Evolutionary conservation across 2,113 vertebrate genomes (phyloP), one percentile per base, ranked within the genome.

Genomic region (Rousettus leschenaultii): DNA sequence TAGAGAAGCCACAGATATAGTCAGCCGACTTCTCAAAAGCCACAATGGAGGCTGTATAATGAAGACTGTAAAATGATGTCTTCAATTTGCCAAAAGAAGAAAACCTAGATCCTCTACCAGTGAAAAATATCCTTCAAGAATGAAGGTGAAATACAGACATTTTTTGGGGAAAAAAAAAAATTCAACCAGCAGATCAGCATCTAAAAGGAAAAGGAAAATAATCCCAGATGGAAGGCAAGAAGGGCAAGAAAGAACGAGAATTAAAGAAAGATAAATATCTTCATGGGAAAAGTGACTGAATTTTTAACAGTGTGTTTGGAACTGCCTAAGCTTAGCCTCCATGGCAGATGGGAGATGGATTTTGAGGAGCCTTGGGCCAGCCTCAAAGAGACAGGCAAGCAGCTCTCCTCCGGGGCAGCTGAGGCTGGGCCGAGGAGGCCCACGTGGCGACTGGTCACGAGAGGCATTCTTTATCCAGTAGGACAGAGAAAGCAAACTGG

Each of bases 401-500:
- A 53, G 40, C 71, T 15, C 1, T 28, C 38, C 26, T 14, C 22
- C 22, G 2, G 12, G 10, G 16, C 73, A 18, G 21, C 51, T 2
- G 57, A 18, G 16, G 33, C 30, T 55, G 65, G 26, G 21, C 26
- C 26, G 13, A 2, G 1, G 24, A 73, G 26, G 30, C 43, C 45
- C 74, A 18, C 2, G 0, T 8, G 22, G 74, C 0, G 1, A 55
- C 30, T 8, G 53, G 68, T 8, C 73, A 63, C 24, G 5, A 55
- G 45, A 63, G 68, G 16, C 11, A 3, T 4, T 28, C 28, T 43
- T 8, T 3, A 9, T 75, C 66, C 55, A 19, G 45, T 21, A 11
- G 73, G 53, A n/a, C 78, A 45, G 11, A 68, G 38, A 70, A 78
- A 61, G 48, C 19, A 73, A 77, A 73, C 15, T 18, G 8, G 0